Conservation (phyloP, 2,797 vertebrate species). For the Sphenodon punctatus region DNA sequence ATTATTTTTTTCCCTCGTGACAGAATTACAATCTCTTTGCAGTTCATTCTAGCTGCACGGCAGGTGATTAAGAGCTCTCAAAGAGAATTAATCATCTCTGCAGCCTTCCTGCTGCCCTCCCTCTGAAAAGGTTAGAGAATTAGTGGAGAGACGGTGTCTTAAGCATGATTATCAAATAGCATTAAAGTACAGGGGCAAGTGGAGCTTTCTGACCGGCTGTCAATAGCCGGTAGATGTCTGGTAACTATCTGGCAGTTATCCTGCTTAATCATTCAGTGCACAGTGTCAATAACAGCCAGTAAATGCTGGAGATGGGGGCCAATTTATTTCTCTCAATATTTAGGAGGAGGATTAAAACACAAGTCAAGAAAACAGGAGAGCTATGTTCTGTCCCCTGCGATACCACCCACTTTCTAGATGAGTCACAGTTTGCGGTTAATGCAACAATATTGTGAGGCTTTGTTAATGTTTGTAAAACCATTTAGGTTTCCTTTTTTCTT, state of each 20-base stretch:
- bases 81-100: slow-evolving; percentile 37
- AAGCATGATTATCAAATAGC: background rate
- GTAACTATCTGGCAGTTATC: background rate
- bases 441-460: background rate
- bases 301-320: background rate
- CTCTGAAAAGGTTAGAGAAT: slow-evolving; percentile 6
- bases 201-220: background rate
- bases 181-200: slow-evolving; percentile 17
- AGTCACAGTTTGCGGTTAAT: too few relatives aligned
- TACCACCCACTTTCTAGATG: background rate
- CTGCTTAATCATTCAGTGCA: background rate
- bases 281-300: too few relatives aligned
- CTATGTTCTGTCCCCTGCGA: background rate
- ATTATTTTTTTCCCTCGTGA: background rate
- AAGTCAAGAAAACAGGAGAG: background rate
- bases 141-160: slow-evolving; percentile 15
- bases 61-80: slow-evolving; percentile 39
- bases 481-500: background rate
- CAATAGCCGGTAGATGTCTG: background rate
- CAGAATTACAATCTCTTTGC: slow-evolving; percentile 5
- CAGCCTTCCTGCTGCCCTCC: background rate
- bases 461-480: background rate
- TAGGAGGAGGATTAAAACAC: background rate
- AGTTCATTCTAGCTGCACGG: background rate
- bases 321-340: background rate